Evolutionary conservation across 2,113 vertebrate species (phyloP), one percentile per base, ranked within the genome.

Genomic region (Natator depressus): DNA sequence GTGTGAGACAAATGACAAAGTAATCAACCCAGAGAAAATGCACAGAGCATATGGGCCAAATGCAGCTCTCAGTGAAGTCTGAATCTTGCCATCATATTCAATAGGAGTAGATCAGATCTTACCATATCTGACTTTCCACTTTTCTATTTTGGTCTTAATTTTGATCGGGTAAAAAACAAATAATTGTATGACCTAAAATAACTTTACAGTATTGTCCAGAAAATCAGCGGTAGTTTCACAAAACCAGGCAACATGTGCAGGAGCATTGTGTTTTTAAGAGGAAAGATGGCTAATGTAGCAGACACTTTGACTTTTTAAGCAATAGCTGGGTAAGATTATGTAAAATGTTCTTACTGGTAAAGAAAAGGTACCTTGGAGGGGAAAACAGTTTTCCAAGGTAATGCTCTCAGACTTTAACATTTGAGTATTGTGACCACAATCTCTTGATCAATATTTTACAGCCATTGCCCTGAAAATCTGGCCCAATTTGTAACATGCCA

Each of bases 61-160:
- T 24, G 38, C 75, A 49, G 3, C 17, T 4, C 22, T 84, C 85
- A 82, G 3, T 84, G 69, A 90, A 80, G 62, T 38, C 46, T 8
- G 27, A 80, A 82, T 87, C 91, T 87, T 89, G 62, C 62, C 1
- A 0, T 38, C 17, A 85, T 49, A 42, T 27, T 82, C 24, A 91
- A 85, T 5, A 17, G 69, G 91, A 88, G 53, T 54, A 25, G 46
- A 86, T 20, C 59, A 80, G 19, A n/a, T 12, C 84, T 79, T 75
- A 91, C 4, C 3, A 84, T 85, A 82, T 81, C 65, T 91, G 49
- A 80, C 50, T 6, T 42, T 46, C 35, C 31, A 46, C 2, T 82
- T 95, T 57, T 81, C 84, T 91, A 89, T 10, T 89, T 79, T 54
- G 92, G 42, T 50, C n/a, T 5, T 94, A n/a, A 88, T 72, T 91